Percentiles rank a stretch among this genome's conserved stretches.
phyloP scores from a whole-genome alignment of 53 echinoderm and acorn worm genomes.

The Stichopus horrens region DNA sequence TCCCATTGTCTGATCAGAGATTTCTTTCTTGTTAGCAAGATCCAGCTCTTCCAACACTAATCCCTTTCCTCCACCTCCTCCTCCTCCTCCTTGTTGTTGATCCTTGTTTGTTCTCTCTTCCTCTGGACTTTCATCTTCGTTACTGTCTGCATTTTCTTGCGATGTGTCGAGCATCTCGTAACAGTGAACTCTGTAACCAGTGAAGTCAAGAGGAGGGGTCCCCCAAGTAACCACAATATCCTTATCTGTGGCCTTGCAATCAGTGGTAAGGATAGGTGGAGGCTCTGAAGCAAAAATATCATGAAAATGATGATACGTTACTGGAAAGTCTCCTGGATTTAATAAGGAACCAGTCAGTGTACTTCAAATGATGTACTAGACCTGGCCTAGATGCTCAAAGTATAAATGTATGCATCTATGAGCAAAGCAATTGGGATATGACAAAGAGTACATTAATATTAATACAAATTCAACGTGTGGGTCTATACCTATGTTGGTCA shows the following conservation, averaged over 20 bases:
- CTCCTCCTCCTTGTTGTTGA: neutral
- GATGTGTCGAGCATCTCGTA: slow-evolving; percentile 5
- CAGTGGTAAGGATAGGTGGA: slow-evolving; percentile 50
- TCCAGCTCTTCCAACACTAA: slow-evolving; percentile 3
- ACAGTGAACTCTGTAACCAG: slow-evolving; percentile 53
- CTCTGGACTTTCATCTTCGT: neutral
- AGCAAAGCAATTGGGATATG: too few species aligned
- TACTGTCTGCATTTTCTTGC: neutral
- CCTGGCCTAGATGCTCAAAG: too few species aligned
- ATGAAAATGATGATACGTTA: too few species aligned
- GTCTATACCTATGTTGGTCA: too few species aligned
- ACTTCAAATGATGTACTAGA: too few species aligned
- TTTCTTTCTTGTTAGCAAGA: slow-evolving; percentile 14
- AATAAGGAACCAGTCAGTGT: too few species aligned
- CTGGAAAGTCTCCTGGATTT: too few species aligned
- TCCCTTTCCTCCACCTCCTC: slow-evolving; percentile 1
- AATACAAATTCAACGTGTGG: too few species aligned
- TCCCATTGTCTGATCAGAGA: slow-evolving; percentile 51
- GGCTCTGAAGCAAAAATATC: slow-evolving; percentile 34
- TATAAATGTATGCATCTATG: too few species aligned
- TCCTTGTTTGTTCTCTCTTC: neutral
- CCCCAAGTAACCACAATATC: slow-evolving; percentile 50
- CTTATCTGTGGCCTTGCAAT: slow-evolving; percentile 44
- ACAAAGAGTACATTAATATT: too few species aligned
- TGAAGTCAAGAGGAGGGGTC: slow-evolving; percentile 52